A percentile compares a stretch with the other conserved stretches of the same genome.
Conservation (phyloP, 2,888 invertebrate species). For the Xestia rhomboidea region DNA sequence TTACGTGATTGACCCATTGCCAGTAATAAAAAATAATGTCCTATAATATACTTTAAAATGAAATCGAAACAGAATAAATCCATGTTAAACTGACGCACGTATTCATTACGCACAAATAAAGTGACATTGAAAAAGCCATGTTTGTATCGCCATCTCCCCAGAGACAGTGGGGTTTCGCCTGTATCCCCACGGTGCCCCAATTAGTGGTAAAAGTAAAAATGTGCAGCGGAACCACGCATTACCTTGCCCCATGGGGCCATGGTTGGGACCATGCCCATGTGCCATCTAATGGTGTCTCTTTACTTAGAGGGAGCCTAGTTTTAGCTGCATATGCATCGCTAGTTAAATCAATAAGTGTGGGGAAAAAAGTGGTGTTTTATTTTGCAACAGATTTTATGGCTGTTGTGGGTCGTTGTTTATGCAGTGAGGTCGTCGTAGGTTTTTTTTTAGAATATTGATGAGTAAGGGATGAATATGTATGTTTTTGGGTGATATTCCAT, state of each 20-base stretch:
- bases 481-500: constrained; percentile 16
- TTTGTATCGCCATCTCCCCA: constrained; percentile 78
- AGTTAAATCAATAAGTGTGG: constrained; percentile 79
- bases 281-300: constrained; percentile 88
- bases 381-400: constrained; percentile 66
- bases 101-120: constrained; percentile 83
- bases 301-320: constrained; percentile 86
- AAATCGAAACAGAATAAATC: constrained; percentile 62
- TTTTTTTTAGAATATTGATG: constrained; percentile 40
- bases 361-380: constrained; percentile 58
- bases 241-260: constrained; percentile 78
- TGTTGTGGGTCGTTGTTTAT: constrained; percentile 54
- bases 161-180: constrained; percentile 82
- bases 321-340: constrained; percentile 85
- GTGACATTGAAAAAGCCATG: constrained; percentile 86
- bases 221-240: constrained; percentile 88
- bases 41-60: constrained; percentile 22
- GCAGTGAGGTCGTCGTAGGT: constrained; percentile 48
- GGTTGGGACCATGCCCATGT: constrained; percentile 88
- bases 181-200: constrained; percentile 87
- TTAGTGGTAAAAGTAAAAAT: constrained; percentile 90
- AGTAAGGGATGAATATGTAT: constrained; percentile 34
- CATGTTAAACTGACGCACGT: constrained; percentile 55
- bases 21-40: too few species aligned
- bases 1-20: too few species aligned